Conservation (phyloP, 1,140 invertebrate genomes). For the Listronotus bonariensis region DNA sequence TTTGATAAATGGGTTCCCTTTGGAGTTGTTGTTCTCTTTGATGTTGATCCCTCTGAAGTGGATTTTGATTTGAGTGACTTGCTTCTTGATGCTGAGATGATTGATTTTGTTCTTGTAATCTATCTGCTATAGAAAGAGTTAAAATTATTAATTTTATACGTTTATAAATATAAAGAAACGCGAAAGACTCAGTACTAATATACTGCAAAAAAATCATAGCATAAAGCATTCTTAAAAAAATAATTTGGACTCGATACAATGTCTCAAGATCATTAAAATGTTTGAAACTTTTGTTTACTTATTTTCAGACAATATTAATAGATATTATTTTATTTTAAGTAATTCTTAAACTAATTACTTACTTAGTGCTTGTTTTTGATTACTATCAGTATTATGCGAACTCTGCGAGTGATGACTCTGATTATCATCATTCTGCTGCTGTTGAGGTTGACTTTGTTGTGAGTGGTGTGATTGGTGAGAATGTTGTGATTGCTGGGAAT, state of each 20-base stretch:
- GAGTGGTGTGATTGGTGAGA: not conserved
- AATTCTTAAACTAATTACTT: not conserved
- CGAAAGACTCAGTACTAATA: too few relatives aligned
- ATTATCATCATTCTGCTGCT: constrained; percentile 37
- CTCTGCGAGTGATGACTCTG: constrained; percentile 27
- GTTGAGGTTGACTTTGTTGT: constrained; percentile 17
- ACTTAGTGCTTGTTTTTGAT: constrained; percentile 10
- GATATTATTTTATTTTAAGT: too few relatives aligned
- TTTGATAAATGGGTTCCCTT: constrained; percentile 52
- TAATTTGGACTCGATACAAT: too few relatives aligned
- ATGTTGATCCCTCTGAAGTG: constrained; percentile 37
- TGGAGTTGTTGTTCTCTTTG: constrained; percentile 47
- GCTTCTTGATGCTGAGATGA: constrained; percentile 9
- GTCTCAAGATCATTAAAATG: too few relatives aligned
- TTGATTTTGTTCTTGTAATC: constrained; percentile 16
- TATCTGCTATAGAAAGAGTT: constrained; percentile 10
- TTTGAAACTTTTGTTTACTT: too few relatives aligned
- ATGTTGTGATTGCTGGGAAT: constrained; percentile 6
- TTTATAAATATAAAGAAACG: not conserved
- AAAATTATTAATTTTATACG: not conserved
- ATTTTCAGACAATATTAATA: too few relatives aligned
- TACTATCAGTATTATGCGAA: constrained; percentile 23
- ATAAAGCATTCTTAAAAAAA: too few relatives aligned
- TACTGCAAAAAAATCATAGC: too few relatives aligned
- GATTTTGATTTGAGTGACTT: constrained; percentile 5